Evolutionary conservation across 1,140 invertebrate genomes (phyloP).

Genomic region (Zophobas morio): DNA sequence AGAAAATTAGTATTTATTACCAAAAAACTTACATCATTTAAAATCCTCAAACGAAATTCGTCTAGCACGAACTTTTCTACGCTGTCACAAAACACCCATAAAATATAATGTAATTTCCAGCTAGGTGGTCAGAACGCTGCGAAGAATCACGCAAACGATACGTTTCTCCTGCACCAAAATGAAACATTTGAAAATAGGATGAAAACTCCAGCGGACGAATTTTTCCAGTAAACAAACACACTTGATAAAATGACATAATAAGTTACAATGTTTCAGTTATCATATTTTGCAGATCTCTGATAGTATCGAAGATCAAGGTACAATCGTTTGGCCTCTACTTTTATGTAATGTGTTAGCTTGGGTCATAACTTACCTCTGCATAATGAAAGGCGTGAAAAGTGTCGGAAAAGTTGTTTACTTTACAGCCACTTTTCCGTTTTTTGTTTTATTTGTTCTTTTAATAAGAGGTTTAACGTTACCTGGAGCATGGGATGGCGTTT

Average conservation of each 20-base stretch:
- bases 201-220: constrained; percentile 85
- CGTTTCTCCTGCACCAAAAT: constrained; percentile 17
- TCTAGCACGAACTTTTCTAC: too few species aligned
- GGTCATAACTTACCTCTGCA: constrained; percentile 84
- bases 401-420: constrained; percentile 88
- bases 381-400: constrained; percentile 85
- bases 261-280: constrained; percentile 71
- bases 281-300: constrained; percentile 79
- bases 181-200: constrained; percentile 32
- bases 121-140: constrained; percentile 21
- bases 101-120: constrained; percentile 18
- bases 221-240: constrained; percentile 81
- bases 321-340: constrained; percentile 82
- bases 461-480: constrained; percentile 83
- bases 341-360: constrained; percentile 80
- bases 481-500: constrained; percentile 83
- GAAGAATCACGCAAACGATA: constrained; percentile 19
- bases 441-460: constrained; percentile 82
- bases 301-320: constrained; percentile 77
- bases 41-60: too few species aligned
- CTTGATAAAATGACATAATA: not conserved
- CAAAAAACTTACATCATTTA: too few species aligned
- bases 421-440: constrained; percentile 88
- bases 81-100: too few species aligned
- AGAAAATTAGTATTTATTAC: not conserved